Percentiles rank a stretch among this genome's conserved stretches.
Evolutionary conservation across 2,113 vertebrate genomes (phyloP).

Genomic region (Oxyruncus cristatus): DNA sequence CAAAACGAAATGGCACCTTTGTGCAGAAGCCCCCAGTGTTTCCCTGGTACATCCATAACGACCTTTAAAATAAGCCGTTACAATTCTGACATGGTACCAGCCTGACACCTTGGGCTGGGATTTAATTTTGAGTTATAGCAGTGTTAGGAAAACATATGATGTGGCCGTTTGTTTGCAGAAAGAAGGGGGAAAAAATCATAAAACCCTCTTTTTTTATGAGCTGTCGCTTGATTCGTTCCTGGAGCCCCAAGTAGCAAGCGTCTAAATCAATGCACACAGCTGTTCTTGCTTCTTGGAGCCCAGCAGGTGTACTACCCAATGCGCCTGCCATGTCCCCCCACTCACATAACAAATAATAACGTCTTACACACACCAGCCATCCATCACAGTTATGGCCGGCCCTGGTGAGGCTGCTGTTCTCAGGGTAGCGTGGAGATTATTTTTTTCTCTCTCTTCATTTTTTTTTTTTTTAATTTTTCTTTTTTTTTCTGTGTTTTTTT

Average conservation of each 20-base stretch:
- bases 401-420: slow-evolving; percentile 76
- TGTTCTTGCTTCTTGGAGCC: slow-evolving; percentile 90
- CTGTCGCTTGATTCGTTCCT: slow-evolving; percentile 97
- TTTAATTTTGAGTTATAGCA: slow-evolving; percentile 89
- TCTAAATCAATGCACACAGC: slow-evolving; percentile 97
- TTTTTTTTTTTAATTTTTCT: not conserved
- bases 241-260: slow-evolving; percentile 85
- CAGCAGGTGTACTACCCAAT: slow-evolving; percentile 95
- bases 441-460: not conserved
- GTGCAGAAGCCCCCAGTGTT: slow-evolving; percentile 46
- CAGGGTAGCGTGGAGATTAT: slow-evolving; percentile 41
- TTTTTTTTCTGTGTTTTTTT: not conserved
- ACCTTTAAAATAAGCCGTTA: slow-evolving; percentile 83
- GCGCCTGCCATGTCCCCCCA: slow-evolving; percentile 85
- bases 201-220: slow-evolving; percentile 92
- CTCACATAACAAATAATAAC: slow-evolving; percentile 98
- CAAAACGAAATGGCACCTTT: slow-evolving; percentile 65
- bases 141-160: slow-evolving; percentile 94
- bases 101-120: slow-evolving; percentile 88
- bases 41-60: slow-evolving; percentile 66
- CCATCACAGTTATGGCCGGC: slow-evolving; percentile 90
- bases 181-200: slow-evolving; percentile 80
- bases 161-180: slow-evolving; percentile 94
- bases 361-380: slow-evolving; percentile 91
- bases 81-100: slow-evolving; percentile 82